Percentiles rank a stretch among this genome's conserved stretches.
These are phyloP conservation scores for Tupiocoris notatus DNA, from an alignment of 2,888 invertebrate genomes.

Conservation along the genomic window DNA sequence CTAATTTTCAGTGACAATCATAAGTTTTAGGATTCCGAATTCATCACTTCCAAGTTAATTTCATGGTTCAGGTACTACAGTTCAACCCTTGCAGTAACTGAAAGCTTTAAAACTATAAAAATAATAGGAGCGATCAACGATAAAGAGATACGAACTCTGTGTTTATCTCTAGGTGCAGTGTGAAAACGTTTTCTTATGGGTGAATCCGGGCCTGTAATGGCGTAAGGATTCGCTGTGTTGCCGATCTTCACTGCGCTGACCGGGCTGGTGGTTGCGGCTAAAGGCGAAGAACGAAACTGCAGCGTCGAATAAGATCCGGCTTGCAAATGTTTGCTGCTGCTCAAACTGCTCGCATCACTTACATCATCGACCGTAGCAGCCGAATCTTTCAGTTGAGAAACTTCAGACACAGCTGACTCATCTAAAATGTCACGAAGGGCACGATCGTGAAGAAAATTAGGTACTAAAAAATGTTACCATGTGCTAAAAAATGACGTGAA, in stretches of 20 bases:
- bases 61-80: too few relatives aligned
- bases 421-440: too few relatives aligned
- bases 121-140: too few relatives aligned
- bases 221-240: constrained; percentile 41
- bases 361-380: constrained; percentile 50
- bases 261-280: constrained; percentile 24
- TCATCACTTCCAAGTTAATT: too few relatives aligned
- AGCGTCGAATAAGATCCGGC: constrained; percentile 48
- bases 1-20: too few relatives aligned
- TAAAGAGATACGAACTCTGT: constrained; percentile 56
- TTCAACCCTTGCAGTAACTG: too few relatives aligned
- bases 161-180: constrained; percentile 62
- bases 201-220: constrained; percentile 46
- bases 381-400: constrained; percentile 47
- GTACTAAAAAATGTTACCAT: too few relatives aligned
- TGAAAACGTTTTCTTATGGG: constrained; percentile 58
- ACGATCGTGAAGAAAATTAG: too few relatives aligned
- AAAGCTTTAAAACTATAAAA: too few relatives aligned
- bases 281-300: constrained; percentile 46
- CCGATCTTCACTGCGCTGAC: constrained; percentile 33
- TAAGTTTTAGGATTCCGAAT: too few relatives aligned
- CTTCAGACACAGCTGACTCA: constrained; percentile 45
- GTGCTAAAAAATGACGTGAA: too few relatives aligned
- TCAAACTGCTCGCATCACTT: constrained; percentile 50
- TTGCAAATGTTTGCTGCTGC: constrained; percentile 10